Conservation (phyloP, 2,888 invertebrate genomes). For the Leucania comma region DNA sequence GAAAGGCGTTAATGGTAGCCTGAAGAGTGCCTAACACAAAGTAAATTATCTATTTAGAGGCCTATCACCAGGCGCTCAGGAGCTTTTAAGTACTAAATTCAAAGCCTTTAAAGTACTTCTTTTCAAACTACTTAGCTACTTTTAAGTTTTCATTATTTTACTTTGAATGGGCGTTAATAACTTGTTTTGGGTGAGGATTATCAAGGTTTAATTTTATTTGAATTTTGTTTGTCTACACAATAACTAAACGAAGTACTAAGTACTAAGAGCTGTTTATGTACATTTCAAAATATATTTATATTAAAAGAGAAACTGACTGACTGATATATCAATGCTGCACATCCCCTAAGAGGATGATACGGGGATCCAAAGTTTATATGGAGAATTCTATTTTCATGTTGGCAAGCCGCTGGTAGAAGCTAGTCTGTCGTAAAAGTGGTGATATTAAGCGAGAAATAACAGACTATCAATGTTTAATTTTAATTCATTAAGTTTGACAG, state of each 20-base stretch:
- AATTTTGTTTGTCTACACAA: background rate
- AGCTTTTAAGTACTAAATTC: conserved; percentile 39
- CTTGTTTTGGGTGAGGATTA: conserved; percentile 13
- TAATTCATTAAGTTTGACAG: background rate
- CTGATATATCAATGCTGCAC: no score
- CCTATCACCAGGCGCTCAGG: conserved; percentile 26
- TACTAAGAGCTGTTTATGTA: background rate
- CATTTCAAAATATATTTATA: background rate
- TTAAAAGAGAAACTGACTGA: no score
- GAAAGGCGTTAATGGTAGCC: conserved; percentile 33
- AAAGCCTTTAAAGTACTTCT: conserved; percentile 30
- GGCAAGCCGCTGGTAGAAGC: no score
- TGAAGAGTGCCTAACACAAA: conserved; percentile 22
- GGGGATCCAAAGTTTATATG: no score
- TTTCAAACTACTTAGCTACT: conserved; percentile 31
- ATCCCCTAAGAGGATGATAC: no score
- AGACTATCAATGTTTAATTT: background rate
- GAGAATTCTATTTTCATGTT: no score
- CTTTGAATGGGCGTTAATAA: conserved; percentile 29
- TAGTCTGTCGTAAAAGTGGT: no score
- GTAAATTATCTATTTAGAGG: conserved; percentile 44
- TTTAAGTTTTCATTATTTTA: conserved; percentile 45
- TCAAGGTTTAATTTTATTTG: background rate
- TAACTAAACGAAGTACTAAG: background rate
- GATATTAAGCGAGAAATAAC: background rate